A percentile compares a stretch with the other conserved stretches of the same genome.
These are phyloP conservation scores for Temnothorax unifasciatus DNA, from an alignment of 2,888 invertebrate genomes.

Conservation along the genomic window DNA sequence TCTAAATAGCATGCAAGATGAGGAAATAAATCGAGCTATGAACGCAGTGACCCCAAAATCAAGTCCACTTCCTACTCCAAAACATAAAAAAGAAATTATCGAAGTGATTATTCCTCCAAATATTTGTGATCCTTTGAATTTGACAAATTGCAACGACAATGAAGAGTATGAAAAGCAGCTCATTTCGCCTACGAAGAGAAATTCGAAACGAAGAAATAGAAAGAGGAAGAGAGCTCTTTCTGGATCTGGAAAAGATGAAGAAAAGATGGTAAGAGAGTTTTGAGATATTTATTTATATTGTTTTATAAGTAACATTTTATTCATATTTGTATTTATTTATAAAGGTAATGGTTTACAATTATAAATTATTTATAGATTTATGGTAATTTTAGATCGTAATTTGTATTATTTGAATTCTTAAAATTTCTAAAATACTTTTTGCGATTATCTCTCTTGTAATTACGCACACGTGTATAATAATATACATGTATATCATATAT, in stretches of 20 bases:
- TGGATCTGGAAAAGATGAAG: conserved; percentile 86
- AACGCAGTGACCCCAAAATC: conserved; percentile 97
- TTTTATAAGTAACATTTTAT: not conserved
- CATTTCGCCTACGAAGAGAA: conserved; percentile 90
- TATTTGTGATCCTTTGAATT: conserved; percentile 96
- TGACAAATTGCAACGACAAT: conserved; percentile 91
- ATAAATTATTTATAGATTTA: no score
- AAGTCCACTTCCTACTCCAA: conserved; percentile 95
- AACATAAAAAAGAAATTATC: conserved; percentile 92
- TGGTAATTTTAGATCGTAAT: no score
- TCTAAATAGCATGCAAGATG: conserved; percentile 95
- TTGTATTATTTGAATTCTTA: no score
- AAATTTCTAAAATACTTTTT: no score
- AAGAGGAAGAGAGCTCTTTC: conserved; percentile 89
- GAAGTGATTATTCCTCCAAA: conserved; percentile 97
- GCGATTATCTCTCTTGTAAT: no score
- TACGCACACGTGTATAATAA: no score
- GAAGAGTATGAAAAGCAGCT: conserved; percentile 94
- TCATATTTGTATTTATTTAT: not conserved
- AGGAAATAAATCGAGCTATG: conserved; percentile 92
- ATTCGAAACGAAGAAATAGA: conserved; percentile 89
- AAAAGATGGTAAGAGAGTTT: conserved; percentile 65
- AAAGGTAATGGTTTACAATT: no score
- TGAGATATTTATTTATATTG: not conserved
- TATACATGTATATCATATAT: not conserved